Conservation (phyloP, 2,113 vertebrate species). For the Romanogobio albipinnatus region DNA sequence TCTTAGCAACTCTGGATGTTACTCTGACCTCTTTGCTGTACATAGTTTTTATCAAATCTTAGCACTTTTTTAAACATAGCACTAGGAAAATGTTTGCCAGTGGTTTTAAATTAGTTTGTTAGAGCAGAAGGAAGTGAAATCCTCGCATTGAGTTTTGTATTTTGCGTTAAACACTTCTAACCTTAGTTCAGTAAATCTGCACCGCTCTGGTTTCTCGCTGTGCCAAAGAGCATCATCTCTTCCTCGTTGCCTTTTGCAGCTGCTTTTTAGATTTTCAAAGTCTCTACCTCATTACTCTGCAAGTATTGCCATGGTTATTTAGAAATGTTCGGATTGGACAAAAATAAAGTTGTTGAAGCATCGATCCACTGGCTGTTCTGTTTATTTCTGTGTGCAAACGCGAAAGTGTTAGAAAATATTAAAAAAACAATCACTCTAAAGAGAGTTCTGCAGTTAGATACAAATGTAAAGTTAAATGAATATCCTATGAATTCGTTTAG, state of each 20-base stretch:
- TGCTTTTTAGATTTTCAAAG: constrained; percentile 95
- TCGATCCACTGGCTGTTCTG: constrained; percentile 59
- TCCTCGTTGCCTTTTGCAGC: constrained; percentile 84
- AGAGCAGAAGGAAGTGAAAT: constrained; percentile 66
- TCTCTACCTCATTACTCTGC: constrained; percentile 99
- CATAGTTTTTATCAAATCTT: constrained; percentile 85
- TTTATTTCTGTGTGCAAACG: neutral
- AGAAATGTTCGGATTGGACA: constrained; percentile 89
- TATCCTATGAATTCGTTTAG: neutral
- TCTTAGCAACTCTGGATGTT: constrained; percentile 6
- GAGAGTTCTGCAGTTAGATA: neutral
- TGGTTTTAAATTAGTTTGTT: constrained; percentile 95
- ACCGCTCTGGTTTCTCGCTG: constrained; percentile 56
- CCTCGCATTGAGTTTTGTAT: neutral
- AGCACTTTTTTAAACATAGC: constrained; percentile 97
- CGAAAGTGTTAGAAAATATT: neutral
- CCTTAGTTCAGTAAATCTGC: neutral
- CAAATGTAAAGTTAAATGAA: neutral
- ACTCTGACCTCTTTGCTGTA: constrained; percentile 70
- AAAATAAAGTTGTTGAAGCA: constrained; percentile 99
- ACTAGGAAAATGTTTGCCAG: constrained; percentile 83
- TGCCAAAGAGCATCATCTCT: constrained; percentile 59
- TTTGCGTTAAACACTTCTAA: neutral
- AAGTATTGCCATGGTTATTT: constrained; percentile 87
- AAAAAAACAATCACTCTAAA: neutral